Base-by-base conservation (phyloP, 2,888 invertebrate genomes). In the Yponomeuta evonymella region DNA sequence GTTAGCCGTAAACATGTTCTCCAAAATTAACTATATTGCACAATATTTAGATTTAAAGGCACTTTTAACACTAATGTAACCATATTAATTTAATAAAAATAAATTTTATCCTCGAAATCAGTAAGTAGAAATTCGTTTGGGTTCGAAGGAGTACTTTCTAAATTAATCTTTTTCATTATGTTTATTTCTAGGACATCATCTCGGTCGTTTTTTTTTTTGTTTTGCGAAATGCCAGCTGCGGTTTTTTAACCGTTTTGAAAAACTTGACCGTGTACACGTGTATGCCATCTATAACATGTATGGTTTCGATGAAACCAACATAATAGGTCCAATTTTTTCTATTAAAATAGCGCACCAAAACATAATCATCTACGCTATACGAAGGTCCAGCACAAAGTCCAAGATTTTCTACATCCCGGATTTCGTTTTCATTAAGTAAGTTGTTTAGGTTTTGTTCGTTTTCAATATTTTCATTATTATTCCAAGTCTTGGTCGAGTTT, bases 331-430 rank as follows among this genome's bases (percentile, higher is more conserved):
- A 65, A 65, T 65, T 29, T 65, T 65, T 65, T 33, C 65, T 65
- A 33, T 65, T 65, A 65, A 30, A 65, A 65, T 65, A 65, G 0
- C 65, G 65, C 33, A 65, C 29, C 8, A 65, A 65, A 65, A 65
- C 65, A 65, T 30, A 65, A 33, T 65, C 65, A 65, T 65, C 65
- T 65, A 65, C 65, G 65, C 65, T 29, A 65, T 10, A 65, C 33
- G 65, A 65, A 33, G 65, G 65, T 65, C 65, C 65, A 65, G 65
- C 30, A 65, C 65, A 65, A 10, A 65, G 33, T 65, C 33, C 65
- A 29, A 65, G 65, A 65, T 65, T 65, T 65, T 65, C 65, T 65
- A 29, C 30, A 65, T 65, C 65, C 65, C 65, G 65, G 65, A 65
- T 33, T 65, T 65, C 33, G 65, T 65, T 65, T 65, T 29, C 33